These are phyloP conservation scores for Maccullochella peelii DNA, from an alignment of 2,113 vertebrate genomes.

Conservation along the genomic window DNA sequence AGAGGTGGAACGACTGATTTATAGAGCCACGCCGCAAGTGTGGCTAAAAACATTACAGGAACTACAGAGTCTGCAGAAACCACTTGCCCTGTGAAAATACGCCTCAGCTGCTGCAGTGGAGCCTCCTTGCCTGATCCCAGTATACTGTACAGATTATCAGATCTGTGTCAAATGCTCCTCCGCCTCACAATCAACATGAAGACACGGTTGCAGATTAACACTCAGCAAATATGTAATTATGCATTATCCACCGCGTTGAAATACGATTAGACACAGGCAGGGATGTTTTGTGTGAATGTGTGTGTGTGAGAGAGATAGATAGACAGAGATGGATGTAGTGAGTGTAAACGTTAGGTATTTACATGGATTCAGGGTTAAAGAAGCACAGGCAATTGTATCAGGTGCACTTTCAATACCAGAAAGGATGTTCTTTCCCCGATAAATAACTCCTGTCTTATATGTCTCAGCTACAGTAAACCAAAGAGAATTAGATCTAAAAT, in stretches of 20 bases:
- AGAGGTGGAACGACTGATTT: background rate
- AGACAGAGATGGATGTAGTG: constrained; percentile 3
- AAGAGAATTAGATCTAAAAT: constrained; percentile 6
- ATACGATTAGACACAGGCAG: constrained; percentile 64
- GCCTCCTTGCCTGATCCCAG: constrained; percentile 13
- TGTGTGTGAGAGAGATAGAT: background rate
- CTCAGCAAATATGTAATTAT: constrained; percentile 65
- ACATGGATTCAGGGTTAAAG: background rate
- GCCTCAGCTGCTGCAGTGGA: background rate
- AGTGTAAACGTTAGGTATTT: background rate
- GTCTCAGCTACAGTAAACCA: background rate
- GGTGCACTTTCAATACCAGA: constrained; percentile 2
- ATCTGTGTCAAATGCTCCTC: constrained; percentile 46
- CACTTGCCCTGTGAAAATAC: background rate
- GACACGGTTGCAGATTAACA: constrained; percentile 52
- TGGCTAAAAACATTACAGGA: background rate
- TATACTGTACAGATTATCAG: constrained; percentile 35
- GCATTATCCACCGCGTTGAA: constrained; percentile 57
- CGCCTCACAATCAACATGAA: constrained; percentile 55
- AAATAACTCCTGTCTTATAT: background rate
- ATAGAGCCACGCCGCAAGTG: background rate
- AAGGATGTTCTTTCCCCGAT: constrained; percentile 13
- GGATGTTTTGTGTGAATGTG: constrained; percentile 41
- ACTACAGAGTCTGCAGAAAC: background rate
- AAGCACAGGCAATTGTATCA: background rate